phyloP scores from a whole-genome alignment of 2,888 invertebrate species.

The Apodemia mormo region DNA sequence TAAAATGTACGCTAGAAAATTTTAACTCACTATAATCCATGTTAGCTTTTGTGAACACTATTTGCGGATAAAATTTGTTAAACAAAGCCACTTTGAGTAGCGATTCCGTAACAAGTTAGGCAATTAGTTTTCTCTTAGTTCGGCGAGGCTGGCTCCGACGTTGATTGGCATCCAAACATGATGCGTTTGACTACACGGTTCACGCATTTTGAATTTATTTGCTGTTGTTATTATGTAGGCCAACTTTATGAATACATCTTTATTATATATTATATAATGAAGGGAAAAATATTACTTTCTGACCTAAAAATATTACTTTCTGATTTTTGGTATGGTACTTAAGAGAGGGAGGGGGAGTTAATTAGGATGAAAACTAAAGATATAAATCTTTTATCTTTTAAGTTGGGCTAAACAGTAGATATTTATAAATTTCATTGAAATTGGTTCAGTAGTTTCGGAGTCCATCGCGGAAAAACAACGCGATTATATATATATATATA shows the following conservation, averaged over 20 bases:
- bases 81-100: conserved; percentile 3
- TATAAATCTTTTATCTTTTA: no score
- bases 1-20: neutral
- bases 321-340: no score
- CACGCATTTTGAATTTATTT: conserved; percentile 6
- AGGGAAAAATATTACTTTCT: no score
- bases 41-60: conserved; percentile 4
- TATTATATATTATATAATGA: neutral
- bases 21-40: neutral
- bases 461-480: no score
- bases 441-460: no score
- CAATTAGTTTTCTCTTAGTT: conserved; percentile 14
- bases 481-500: no score
- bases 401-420: no score
- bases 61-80: conserved; percentile 8
- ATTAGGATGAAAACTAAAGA: no score
- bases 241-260: neutral
- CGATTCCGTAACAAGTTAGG: conserved; percentile 15
- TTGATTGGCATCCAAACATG: conserved; percentile 6
- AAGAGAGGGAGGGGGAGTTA: no score
- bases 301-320: no score
- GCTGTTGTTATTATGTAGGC: neutral
- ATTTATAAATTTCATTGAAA: no score
- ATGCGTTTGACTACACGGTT: neutral
- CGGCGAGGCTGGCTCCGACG: neutral